Evolutionary conservation across 2,797 vertebrate genomes (phyloP).

Genomic region (Typhlichthys subterraneus): DNA sequence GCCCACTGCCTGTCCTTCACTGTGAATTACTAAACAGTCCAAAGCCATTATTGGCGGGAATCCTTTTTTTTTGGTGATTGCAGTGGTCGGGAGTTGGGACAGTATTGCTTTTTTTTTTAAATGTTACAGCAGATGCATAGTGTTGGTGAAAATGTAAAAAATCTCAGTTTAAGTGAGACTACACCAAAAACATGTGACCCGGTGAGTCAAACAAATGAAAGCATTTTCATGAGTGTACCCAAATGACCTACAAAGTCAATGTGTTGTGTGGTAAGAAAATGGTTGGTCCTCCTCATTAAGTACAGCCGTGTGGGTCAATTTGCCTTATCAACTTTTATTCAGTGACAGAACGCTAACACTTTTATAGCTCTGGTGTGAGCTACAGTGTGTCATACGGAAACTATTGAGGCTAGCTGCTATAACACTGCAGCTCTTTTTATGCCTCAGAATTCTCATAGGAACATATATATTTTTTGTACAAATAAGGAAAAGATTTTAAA

Average conservation of each 20-base stretch:
- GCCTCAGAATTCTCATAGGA: slow-evolving; percentile 84
- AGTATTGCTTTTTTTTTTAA: slow-evolving; percentile 6
- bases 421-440: slow-evolving; percentile 83
- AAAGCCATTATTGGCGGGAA: slow-evolving; percentile 27
- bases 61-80: slow-evolving; percentile 9
- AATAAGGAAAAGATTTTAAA: slow-evolving; percentile 85
- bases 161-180: slow-evolving; percentile 21
- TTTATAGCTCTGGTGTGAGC: slow-evolving; percentile 47
- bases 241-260: slow-evolving; percentile 5
- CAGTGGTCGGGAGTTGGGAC: neutral
- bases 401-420: slow-evolving; percentile 87
- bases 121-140: neutral
- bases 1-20: slow-evolving; percentile 76
- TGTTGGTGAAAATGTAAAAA: slow-evolving; percentile 26
- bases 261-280: neutral
- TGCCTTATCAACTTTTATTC: slow-evolving; percentile 17
- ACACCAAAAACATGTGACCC: slow-evolving; percentile 12
- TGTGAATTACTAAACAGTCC: slow-evolving; percentile 82
- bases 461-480: slow-evolving; percentile 92
- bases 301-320: slow-evolving; percentile 25
- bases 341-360: slow-evolving; percentile 64
- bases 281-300: neutral
- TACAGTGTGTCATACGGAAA: slow-evolving; percentile 62
- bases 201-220: slow-evolving; percentile 16
- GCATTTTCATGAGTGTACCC: slow-evolving; percentile 22